Base-by-base conservation (phyloP, 2,888 invertebrate species). In the Drosophila parthenogenetica region DNA sequence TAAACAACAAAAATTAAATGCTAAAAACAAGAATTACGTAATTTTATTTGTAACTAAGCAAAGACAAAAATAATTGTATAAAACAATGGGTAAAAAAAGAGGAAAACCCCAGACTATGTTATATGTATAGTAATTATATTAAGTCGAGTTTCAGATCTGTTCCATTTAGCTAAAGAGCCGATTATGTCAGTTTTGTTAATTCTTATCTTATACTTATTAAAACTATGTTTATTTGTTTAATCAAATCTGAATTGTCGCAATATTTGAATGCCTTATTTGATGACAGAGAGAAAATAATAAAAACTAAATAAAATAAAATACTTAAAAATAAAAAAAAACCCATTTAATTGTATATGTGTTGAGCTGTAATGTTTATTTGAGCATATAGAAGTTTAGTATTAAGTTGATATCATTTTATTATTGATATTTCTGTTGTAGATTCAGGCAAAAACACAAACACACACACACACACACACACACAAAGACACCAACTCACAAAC, bases 11-110 rank as follows among this genome's bases (percentile, higher is more conserved):
- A 65, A 80, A 67, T 65, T 73, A 67, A 71, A 69, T 54, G 65
- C 57, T 76, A 79, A 88, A 81, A 73, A 81, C 62, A 67, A 54
- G 53, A 83, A 82, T 77, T 85, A 88, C 80, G 73, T 88, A 82
- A 85, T 79, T 75, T 87, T 70, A 87, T 82, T 87, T 84, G 53
- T 37, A 73, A 49, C 58, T 74, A 73, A 69, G 66, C 65, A 77
- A 80, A 87, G 68, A 87, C 77, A 73, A 64, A 50, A 51, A 29
- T 13, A 43, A 54, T 51, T 14, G 43, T 32, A 50, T 45, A 59
- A 39, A 22, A 48, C 16, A 62, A 45, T 48, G 48, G 48, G 29
- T 11, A 22, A n/a, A 40, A 43, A 65, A 58, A 35, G 39, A 35
- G 8, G 13, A 13, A 35, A 35, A 11, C 13, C 29, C 65, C 49